Base-by-base conservation (phyloP, 2,888 invertebrate genomes). In the Eretmocerus hayati region DNA sequence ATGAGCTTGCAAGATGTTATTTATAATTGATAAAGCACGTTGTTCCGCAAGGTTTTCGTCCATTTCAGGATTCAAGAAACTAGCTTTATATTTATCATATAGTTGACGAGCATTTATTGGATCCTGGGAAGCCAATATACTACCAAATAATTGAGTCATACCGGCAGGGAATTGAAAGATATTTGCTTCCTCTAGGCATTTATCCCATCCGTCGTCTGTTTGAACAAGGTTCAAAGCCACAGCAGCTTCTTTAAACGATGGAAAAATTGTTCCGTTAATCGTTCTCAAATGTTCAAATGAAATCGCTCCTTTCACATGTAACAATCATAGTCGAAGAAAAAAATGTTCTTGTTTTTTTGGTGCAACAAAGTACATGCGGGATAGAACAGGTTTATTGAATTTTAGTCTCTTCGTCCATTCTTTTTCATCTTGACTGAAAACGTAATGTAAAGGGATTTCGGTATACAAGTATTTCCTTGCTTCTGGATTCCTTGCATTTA, bases 361-460 rank as follows among this genome's bases (percentile, higher is more conserved):
- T 30, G 23, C 46, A 16, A 53, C 52, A 19, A 49, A 46, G 31
- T 46, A 52, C 37, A 52, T 52, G 45, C 48, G 36, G 42, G 46
- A 42, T 33, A 48, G 18, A 3, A 46, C 20, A 18, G 46, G 52
- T 30, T 53, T 53, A n/a, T 16, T 38, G n/a, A 15, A 20, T 39
- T 13, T 23, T 43, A 35, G 32, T 46, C 52, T 43, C 22, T 37
- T 38, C 5, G 5, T 35, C 52, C 52, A 53, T 21, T 15, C 32
- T 42, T 52, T 52, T 11, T 30, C 38, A 11, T 8, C 2, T 38
- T 32, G 20, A 33, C 46, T 40, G 23, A 48, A 50, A 4, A 39
- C 21, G 16, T 33, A 33, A 33, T 33, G 33, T 6, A n/a, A n/a
- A n/a, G 9, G 15, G n/a, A n/a, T n/a, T n/a, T n/a, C n/a, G n/a